Evolutionary conservation across 2,888 invertebrate species (phyloP), one percentile per base, ranked within the genome.

Genomic region (Folsomia manolachei): DNA sequence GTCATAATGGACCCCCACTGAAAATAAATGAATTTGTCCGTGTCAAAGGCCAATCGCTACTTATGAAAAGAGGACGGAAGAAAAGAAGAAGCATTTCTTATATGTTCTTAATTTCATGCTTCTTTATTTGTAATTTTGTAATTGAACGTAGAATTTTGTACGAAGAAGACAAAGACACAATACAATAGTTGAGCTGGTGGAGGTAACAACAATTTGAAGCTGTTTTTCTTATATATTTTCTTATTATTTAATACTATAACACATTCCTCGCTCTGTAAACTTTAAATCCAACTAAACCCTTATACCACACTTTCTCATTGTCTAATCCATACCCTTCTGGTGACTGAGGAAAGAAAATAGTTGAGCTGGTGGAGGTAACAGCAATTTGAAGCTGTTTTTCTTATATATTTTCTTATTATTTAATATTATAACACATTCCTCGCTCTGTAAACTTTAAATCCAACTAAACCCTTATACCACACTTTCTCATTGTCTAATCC

Each of bases 31-130:
- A 80, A 80, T 79, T n/a, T 76, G 77, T 77, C 77, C 75, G 73
- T 78, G 80, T 79, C 79, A 80, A 79, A 80, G 80, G 80, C 75
- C 80, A 80, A 80, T 78, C 77, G 80, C 80, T 80, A 80, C 79
- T 79, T 78, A 78, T 63, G 63, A 69, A 69, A 26, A 62, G 51
- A 52, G 62, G 25, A 68, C 60, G 68, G 71, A 72, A 73, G 70
- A 72, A 75, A 70, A 69, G 70, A 74, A 72, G 71, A 60, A 72
- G 72, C 71, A 63, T 70, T 73, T 72, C 68, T 56, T 72, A 70
- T 66, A 73, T 72, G 66, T 72, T 71, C 73, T 79, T 80, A 79
- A 80, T 80, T 80, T 78, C 79, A 78, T 77, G 79, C 73, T 80
- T 80, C 76, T 80, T 80, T 79, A 79, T 75, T 75, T 75, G 71